Base-by-base conservation (phyloP, 2,888 invertebrate genomes). In the Erpobdella octoculata region DNA sequence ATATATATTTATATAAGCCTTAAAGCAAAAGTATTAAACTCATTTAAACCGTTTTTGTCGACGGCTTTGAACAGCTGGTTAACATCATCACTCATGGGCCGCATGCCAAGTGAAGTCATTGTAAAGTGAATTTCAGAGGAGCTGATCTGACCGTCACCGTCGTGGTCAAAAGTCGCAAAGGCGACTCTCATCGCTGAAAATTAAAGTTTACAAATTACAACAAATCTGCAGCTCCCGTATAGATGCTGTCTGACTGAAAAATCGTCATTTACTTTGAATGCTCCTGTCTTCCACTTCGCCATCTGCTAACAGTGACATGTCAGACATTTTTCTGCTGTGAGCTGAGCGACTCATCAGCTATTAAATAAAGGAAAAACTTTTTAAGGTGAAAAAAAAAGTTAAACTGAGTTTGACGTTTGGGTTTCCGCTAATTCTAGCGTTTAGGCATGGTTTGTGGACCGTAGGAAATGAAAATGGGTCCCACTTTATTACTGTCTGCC, bases 131-230 rank as follows among this genome's bases (percentile, higher is more conserved):
- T 41, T 31, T 67, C 67, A n/a, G 67, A 67, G 15, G 67, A 21
- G 41, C 67, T 67, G 67, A 67, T 67, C 67, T 46, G 28, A 12
- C 67, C 67, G 33, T 67, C 67, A 21, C 67, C 67, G n/a, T 67
- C 67, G 46, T 67, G 67, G 33, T 67, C 67, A 28, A 67, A 67
- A 2, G 67, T 41, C 18, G 67, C 67, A 48, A 67, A 67, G 31
- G 67, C 67, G 31, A 67, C 48, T 46, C 67, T 1, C 67, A 67
- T 67, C 2, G 41, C 67, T 67, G 48, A 12, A 38, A 41, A 21
- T 25, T 6, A 62, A n/a, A n/a, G n/a, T n/a, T n/a, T n/a, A n/a
- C n/a, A n/a, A n/a, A n/a, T n/a, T n/a, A n/a, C n/a, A n/a, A n/a
- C n/a, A n/a, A n/a, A n/a, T n/a, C n/a, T n/a, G n/a, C n/a, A n/a